Conservation (phyloP, 1,140 invertebrate species). For the Sycophila sp. region DNA sequence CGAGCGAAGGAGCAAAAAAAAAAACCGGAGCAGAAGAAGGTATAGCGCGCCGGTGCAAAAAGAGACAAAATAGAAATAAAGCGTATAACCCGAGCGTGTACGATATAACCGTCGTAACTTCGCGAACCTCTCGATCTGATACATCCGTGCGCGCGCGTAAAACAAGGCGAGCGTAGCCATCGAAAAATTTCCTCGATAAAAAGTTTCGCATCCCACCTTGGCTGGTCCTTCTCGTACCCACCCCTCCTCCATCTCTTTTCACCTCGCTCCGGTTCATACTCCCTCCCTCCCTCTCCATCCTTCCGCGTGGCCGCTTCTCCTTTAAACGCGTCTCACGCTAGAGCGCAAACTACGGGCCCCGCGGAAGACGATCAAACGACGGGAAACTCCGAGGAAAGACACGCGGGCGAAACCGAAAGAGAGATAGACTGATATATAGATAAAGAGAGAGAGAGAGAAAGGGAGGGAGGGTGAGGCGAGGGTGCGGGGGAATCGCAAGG, state of each 20-base stretch:
- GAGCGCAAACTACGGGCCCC: neutral
- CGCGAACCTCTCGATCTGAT: no score
- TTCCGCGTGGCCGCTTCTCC: neutral
- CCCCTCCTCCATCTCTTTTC: no score
- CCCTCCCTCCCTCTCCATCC: no score
- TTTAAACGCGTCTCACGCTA: neutral
- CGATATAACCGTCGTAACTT: no score
- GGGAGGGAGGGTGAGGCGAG: neutral
- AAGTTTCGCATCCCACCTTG: slow-evolving; percentile 8
- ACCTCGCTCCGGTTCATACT: no score
- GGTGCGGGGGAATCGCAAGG: neutral
- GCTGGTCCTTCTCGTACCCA: no score
- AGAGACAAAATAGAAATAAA: no score
- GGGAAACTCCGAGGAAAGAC: neutral
- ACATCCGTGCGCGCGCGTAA: neutral
- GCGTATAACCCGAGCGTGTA: no score
- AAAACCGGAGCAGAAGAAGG: no score
- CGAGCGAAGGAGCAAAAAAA: no score
- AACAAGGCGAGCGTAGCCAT: slow-evolving; percentile 28
- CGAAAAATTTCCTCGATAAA: slow-evolving; percentile 31
- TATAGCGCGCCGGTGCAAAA: no score
- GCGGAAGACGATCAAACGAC: slow-evolving; percentile 16
- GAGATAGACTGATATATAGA: neutral
- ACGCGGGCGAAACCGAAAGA: neutral
- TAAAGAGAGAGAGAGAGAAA: neutral